Conservation (phyloP, 1,140 invertebrate genomes). For the Heliconius eleuchia region DNA sequence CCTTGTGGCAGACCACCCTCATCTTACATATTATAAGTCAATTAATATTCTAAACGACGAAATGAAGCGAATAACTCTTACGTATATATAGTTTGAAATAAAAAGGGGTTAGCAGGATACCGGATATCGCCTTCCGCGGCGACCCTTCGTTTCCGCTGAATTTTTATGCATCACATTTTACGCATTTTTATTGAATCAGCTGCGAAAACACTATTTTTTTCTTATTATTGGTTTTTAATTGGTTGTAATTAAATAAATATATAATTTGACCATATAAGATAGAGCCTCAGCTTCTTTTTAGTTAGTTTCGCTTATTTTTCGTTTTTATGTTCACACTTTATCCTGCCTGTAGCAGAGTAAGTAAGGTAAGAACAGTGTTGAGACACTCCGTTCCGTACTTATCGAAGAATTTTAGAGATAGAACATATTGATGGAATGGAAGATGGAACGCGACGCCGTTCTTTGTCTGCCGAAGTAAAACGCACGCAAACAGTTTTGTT, state of each 20-base stretch:
- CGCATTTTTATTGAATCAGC: slow-evolving; percentile 30
- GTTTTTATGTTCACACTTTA: neutral
- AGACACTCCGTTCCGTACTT: neutral
- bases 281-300: neutral
- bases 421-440: neutral
- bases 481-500: too few relatives aligned
- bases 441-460: neutral
- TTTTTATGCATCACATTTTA: slow-evolving; percentile 45
- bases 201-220: slow-evolving; percentile 12
- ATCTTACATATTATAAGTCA: slow-evolving; percentile 33
- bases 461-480: neutral
- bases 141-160: slow-evolving; percentile 58
- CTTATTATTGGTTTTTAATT: neutral
- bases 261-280: neutral
- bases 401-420: too few relatives aligned
- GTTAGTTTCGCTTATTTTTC: too few relatives aligned
- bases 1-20: slow-evolving; percentile 51
- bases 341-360: too few relatives aligned
- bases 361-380: neutral
- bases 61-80: slow-evolving; percentile 71
- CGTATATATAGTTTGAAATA: slow-evolving; percentile 75
- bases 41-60: slow-evolving; percentile 66
- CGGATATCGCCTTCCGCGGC: slow-evolving; percentile 74
- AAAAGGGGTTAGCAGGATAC: slow-evolving; percentile 73
- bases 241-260: neutral